Base-by-base conservation (phyloP, 2,888 invertebrate genomes). In the Hetaerina titia region DNA sequence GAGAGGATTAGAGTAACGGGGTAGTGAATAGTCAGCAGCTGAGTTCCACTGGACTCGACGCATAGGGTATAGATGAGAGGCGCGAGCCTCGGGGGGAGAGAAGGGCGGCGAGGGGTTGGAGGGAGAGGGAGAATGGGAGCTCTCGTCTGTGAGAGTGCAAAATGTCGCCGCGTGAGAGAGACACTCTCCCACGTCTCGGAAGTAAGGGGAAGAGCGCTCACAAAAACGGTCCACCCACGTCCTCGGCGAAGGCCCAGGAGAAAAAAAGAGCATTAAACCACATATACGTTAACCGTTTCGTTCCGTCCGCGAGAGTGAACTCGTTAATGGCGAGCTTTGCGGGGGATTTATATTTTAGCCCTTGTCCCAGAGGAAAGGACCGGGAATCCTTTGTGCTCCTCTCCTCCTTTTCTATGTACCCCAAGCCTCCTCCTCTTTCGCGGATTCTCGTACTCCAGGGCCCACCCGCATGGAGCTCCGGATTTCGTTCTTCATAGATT, bases 341-440 rank as follows among this genome's bases (percentile, higher is more conserved):
- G 13, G 81, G n/a, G 81, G 81, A 81, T 81, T 81, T 81, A 81
- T 81, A 81, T 81, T 81, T 81, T n/a, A 31, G 81, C 81, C 81
- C 1, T 11, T 31, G 25, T 31, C 0, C 81, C 11, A 31, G 31
- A 15, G 11, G 81, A 31, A 31, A 22, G 22, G 81, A 13, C 13
- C 25, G 31, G 22, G 81, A 81, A 25, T 81, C 81, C 31, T n/a
- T n/a, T n/a, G 81, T 15, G 31, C 11, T 25, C 25, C n/a, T 45
- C 45, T 45, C 45, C 45, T 45, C 45, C 45, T 45, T 45, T 45
- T 45, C 45, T 11, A 81, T 4, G 31, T 13, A 31, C 31, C 31
- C 31, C 69, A 6, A 0, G 15, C 69, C 8, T 25, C 9, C 1
- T 2, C 31, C 81, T 45, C 13, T 81, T 81, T 81, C 25, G 17